Conservation (phyloP, 2,888 invertebrate species). For the Pachymerium ferrugineum region DNA sequence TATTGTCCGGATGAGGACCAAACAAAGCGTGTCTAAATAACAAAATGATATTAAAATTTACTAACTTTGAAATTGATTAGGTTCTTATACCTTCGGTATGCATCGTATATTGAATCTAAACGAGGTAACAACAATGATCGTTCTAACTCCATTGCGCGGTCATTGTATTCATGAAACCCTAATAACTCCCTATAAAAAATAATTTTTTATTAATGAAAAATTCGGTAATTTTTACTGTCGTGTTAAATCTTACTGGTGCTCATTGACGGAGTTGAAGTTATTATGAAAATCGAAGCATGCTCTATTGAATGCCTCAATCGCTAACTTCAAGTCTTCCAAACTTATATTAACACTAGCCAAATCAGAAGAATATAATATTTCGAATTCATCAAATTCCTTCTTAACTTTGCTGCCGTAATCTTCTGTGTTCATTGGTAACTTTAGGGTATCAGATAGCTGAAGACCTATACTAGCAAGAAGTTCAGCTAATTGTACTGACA, state of each 20-base stretch:
- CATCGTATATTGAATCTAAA: not conserved
- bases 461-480: constrained; percentile 37
- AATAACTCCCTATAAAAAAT: constrained; percentile 5
- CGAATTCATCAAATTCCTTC: not conserved
- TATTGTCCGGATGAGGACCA: constrained; percentile 37
- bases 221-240: not conserved
- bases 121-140: constrained; percentile 33
- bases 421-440: constrained; percentile 34
- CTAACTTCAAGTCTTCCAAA: not conserved
- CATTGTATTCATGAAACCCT: constrained; percentile 34
- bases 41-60: not conserved
- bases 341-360: not conserved
- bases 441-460: constrained; percentile 36
- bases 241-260: not conserved
- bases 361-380: not conserved
- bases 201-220: not conserved
- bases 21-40: constrained; percentile 36
- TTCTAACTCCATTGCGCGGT: constrained; percentile 34
- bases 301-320: not conserved
- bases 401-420: constrained; percentile 32
- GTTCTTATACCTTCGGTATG: constrained; percentile 29
- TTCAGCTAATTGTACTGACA: constrained; percentile 39
- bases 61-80: not conserved
- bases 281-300: not conserved
- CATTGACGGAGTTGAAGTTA: constrained; percentile 5